Evolutionary conservation across 2,888 invertebrate species (phyloP).

Genomic region (Acanthococcus lagerstroemiae): DNA sequence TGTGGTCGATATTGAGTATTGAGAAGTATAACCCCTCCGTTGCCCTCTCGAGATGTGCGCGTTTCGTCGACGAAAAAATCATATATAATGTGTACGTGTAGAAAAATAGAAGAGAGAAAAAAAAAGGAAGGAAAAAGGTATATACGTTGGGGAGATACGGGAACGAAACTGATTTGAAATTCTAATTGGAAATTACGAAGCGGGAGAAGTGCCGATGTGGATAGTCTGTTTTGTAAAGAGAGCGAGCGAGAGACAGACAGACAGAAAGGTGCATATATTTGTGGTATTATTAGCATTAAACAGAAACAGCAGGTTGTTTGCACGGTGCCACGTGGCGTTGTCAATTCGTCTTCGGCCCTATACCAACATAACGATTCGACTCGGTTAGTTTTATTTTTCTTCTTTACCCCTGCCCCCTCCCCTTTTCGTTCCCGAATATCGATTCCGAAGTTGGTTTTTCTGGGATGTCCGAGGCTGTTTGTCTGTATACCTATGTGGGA

Average conservation of each 20-base stretch:
- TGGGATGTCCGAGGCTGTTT: too few species aligned
- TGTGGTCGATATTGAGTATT: slow-evolving; percentile 24
- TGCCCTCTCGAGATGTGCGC: not conserved
- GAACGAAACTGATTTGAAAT: slow-evolving; percentile 22
- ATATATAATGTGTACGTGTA: not conserved
- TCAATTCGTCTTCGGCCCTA: slow-evolving; percentile 1
- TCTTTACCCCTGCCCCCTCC: too few species aligned
- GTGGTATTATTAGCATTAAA: slow-evolving; percentile 25
- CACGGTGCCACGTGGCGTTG: slow-evolving; percentile 19
- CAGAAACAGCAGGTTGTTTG: slow-evolving; percentile 18
- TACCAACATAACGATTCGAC: slow-evolving; percentile 5
- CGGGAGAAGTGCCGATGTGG: slow-evolving; percentile 11
- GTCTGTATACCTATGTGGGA: too few species aligned
- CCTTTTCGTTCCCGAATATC: too few species aligned
- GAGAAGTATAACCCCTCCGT: slow-evolving; percentile 11
- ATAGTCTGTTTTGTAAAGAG: slow-evolving; percentile 7
- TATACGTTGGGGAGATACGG: slow-evolving; percentile 17
- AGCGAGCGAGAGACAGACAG: not conserved
- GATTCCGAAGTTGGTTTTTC: too few species aligned
- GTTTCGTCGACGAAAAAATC: not conserved
- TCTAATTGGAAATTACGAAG: slow-evolving; percentile 20
- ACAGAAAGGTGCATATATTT: slow-evolving; percentile 20
- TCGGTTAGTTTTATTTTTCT: too few species aligned
- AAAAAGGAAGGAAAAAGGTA: slow-evolving; percentile 8
- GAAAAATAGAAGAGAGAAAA: not conserved